These are phyloP conservation scores for Lamprotornis superbus DNA, from an alignment of 2,113 vertebrate species.

Conservation along the genomic window DNA sequence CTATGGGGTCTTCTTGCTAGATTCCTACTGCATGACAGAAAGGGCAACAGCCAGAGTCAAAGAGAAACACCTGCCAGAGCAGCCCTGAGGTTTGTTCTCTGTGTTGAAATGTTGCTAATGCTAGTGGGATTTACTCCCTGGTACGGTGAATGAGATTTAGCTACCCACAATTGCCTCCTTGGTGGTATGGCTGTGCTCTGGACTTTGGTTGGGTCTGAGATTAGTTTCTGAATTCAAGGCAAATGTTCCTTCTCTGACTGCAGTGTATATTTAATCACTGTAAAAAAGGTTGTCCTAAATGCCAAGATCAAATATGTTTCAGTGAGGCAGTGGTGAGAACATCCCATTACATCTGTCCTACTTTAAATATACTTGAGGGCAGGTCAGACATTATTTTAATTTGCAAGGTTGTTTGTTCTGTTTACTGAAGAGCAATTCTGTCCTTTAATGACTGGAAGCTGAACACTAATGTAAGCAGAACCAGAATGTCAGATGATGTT, in stretches of 20 bases:
- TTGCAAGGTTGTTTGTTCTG: slow-evolving; percentile 7
- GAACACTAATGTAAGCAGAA: slow-evolving; percentile 48
- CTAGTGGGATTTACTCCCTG: neutral
- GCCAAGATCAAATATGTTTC: neutral
- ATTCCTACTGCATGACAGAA: neutral
- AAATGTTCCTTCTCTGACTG: neutral
- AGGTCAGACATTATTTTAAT: slow-evolving; percentile 38
- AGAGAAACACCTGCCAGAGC: neutral
- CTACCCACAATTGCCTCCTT: neutral
- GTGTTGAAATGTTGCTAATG: neutral
- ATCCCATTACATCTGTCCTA: slow-evolving; percentile 14
- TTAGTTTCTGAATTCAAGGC: neutral
- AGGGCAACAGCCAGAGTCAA: neutral
- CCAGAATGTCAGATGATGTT: slow-evolving; percentile 73
- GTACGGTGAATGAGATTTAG: neutral
- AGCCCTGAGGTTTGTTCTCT: neutral
- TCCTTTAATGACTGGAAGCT: slow-evolving; percentile 58
- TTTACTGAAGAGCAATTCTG: slow-evolving; percentile 49
- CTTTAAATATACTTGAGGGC: slow-evolving; percentile 17
- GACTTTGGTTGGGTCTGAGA: neutral
- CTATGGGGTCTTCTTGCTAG: neutral
- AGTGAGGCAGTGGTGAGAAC: neutral
- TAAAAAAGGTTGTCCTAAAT: neutral
- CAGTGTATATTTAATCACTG: neutral
- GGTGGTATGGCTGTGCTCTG: neutral